Conservation (phyloP, 2,888 invertebrate species). For the Cephus nigrinus region DNA sequence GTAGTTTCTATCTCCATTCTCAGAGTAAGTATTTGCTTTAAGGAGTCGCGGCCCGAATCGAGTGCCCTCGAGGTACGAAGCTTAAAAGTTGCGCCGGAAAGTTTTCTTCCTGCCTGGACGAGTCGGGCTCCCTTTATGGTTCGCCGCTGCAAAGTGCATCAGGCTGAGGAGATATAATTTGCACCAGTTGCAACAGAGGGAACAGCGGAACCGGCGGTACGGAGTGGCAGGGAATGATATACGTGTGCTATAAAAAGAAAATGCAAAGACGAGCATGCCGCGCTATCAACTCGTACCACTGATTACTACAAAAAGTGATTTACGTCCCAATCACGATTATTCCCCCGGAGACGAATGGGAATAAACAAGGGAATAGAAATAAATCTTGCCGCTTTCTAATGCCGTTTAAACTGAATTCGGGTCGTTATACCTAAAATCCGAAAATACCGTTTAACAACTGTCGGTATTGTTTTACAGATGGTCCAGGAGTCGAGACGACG, state of each 20-base stretch:
- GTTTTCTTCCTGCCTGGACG: not conserved
- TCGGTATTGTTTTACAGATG: not conserved
- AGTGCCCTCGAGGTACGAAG: not conserved
- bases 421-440: not conserved
- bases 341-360: not conserved
- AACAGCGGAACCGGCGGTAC: not conserved
- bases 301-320: not conserved
- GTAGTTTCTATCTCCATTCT: conserved; percentile 9
- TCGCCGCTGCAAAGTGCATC: not conserved
- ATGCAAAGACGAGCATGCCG: not conserved
- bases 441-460: not conserved
- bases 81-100: not conserved
- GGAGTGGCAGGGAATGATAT: not conserved
- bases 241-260: not conserved
- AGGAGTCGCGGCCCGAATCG: not conserved
- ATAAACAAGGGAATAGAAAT: not conserved
- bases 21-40: conserved; percentile 22
- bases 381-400: not conserved
- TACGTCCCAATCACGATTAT: not conserved
- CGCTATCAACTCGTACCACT: not conserved
- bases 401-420: not conserved
- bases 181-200: not conserved
- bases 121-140: not conserved
- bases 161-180: not conserved
- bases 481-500: not conserved